Evolutionary conservation across 2,113 vertebrate genomes (phyloP), one percentile per base, ranked within the genome.

Genomic region (Rhinoderma darwinii): DNA sequence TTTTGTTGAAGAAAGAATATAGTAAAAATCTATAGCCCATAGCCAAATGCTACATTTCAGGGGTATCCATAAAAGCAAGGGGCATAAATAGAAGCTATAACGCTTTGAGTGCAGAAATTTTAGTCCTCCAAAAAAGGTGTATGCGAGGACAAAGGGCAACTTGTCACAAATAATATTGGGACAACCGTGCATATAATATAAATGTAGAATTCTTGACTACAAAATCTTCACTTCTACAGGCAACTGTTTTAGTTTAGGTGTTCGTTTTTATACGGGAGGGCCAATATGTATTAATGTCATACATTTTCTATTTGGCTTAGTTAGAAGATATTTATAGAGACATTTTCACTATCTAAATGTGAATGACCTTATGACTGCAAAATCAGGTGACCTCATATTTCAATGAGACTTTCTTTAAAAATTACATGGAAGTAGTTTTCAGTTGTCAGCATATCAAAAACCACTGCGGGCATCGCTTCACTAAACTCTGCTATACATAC

Each of bases 11-110:
- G n/a, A 27, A 61, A 68, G 70, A 74, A 74, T 27, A n/a, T 8
- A 17, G 51, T 84, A 74, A 84, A 84, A 84, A 74, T 75, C 74
- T 32, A 75, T 84, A n/a, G 37, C 59, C 82, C 68, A 41, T 59
- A 75, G 54, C 70, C 44, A 75, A 84, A 39, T 59, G 68, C 50
- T 30, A 35, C 51, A 14, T 30, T 30, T 50, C 63, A 35, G 30
- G 63, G 17, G 63, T 68, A 18, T 18, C 74, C 27, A 76, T 47
- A 76, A 76, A 76, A 32, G 74, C n/a, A 35, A 37, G 63, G 30
- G 63, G 8, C 15, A 68, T 35, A 68, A 68, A 66, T 66, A 12
- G 61, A 68, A 68, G 63, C 63, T 17, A 68, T 68, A 68, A 68
- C 35, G 63, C 63, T 68, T 35, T 35, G 30, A 68, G 32, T 35